Conservation (phyloP, 2,888 invertebrate genomes). For the Cephus nigrinus region DNA sequence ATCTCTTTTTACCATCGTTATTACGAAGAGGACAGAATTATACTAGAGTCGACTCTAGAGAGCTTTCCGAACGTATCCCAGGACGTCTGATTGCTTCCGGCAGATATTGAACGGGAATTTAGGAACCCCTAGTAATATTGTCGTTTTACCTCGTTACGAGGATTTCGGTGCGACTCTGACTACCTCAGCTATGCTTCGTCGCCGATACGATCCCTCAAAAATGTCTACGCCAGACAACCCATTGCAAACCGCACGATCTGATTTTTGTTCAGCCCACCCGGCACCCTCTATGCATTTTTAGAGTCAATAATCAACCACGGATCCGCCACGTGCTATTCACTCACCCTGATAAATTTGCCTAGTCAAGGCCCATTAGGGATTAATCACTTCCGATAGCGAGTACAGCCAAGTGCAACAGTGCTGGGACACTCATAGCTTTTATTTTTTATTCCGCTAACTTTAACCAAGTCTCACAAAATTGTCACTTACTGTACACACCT, state of each 20-base stretch:
- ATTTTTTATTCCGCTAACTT: not conserved
- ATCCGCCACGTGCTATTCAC: not conserved
- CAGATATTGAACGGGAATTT: conserved; percentile 54
- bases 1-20: too few species aligned
- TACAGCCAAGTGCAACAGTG: not conserved
- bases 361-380: not conserved
- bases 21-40: too few species aligned
- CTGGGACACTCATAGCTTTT: not conserved
- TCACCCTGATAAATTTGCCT: not conserved
- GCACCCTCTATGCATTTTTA: not conserved
- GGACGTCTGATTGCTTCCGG: conserved; percentile 49
- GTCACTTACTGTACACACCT: not conserved
- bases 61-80: too few species aligned
- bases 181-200: not conserved
- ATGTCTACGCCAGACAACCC: not conserved
- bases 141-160: conserved; percentile 43
- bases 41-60: too few species aligned
- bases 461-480: not conserved
- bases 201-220: not conserved
- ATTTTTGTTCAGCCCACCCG: not conserved
- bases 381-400: not conserved
- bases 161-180: not conserved
- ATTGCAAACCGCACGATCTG: not conserved
- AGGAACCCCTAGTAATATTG: conserved; percentile 50
- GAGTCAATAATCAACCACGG: not conserved